Percentiles rank a stretch among this genome's conserved stretches.
phyloP scores from a whole-genome alignment of 2,888 invertebrate genomes.

The Drosophila barbarae region DNA sequence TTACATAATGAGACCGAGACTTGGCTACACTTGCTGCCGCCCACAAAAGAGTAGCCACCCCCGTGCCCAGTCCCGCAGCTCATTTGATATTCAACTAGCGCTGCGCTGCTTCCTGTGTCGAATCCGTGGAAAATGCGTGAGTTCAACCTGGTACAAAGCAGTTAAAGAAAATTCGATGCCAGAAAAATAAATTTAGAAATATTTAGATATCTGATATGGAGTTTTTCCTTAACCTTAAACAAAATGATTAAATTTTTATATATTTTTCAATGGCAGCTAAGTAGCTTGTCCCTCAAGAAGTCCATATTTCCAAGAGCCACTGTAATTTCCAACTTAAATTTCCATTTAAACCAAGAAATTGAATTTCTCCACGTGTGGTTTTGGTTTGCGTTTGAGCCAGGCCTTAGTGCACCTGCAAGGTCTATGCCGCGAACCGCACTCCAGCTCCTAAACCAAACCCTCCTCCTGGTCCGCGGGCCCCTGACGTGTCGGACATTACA shows the following conservation, averaged over 20 bases:
- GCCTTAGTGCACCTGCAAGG: constrained; percentile 56
- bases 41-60: constrained; percentile 13
- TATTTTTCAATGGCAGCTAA: not conserved
- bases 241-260: not conserved
- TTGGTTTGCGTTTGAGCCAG: constrained; percentile 1
- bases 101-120: constrained; percentile 54
- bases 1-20: constrained; percentile 63
- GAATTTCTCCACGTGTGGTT: constrained; percentile 6
- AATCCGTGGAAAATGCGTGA: constrained; percentile 59
- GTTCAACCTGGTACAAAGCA: constrained; percentile 12
- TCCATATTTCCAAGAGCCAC: too few species aligned
- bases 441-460: constrained; percentile 9
- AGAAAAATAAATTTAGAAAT: not conserved
- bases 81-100: constrained; percentile 67
- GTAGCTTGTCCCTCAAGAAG: not conserved
- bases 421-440: constrained; percentile 13
- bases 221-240: not conserved
- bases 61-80: constrained; percentile 30
- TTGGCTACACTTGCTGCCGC: constrained; percentile 41
- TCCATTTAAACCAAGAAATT: not conserved
- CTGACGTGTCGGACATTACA: constrained; percentile 74
- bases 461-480: constrained; percentile 18
- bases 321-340: not conserved
- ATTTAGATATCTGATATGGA: rapidly evolving
- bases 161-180: not conserved